These are phyloP conservation scores for Enteromius paludinosus DNA, from an alignment of 2,797 vertebrate genomes.

Conservation along the genomic window DNA sequence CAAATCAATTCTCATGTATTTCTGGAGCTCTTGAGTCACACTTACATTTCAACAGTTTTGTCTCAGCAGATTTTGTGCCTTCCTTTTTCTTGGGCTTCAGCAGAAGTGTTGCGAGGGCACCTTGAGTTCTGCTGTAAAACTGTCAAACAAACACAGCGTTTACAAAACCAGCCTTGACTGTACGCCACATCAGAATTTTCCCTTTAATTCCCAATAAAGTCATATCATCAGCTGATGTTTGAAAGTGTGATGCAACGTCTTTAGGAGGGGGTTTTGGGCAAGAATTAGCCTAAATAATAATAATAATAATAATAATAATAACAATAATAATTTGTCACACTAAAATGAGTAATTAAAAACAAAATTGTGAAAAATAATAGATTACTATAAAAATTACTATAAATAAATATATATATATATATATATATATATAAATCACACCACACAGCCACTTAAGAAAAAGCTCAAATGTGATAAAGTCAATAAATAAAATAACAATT, in stretches of 20 bases:
- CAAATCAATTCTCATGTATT: neutral
- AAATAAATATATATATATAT: no score
- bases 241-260: neutral
- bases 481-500: neutral
- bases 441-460: no score
- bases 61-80: conserved; percentile 85
- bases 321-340: neutral
- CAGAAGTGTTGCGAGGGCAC: conserved; percentile 86
- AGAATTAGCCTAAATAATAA: neutral
- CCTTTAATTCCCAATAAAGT: neutral
- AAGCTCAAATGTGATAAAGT: no score
- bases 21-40: neutral
- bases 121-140: conserved; percentile 88
- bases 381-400: no score
- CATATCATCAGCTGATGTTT: neutral
- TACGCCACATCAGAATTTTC: neutral
- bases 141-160: conserved; percentile 59
- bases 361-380: neutral
- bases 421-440: no score
- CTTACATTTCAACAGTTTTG: conserved; percentile 87
- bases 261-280: neutral
- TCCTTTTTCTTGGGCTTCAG: conserved; percentile 87
- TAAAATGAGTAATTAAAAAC: neutral
- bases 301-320: neutral
- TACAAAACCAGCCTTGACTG: neutral